Percentiles rank a stretch among this genome's conserved stretches.
These are phyloP conservation scores for Cephalotes varians DNA, from an alignment of 2,888 invertebrate species.

Conservation along the genomic window DNA sequence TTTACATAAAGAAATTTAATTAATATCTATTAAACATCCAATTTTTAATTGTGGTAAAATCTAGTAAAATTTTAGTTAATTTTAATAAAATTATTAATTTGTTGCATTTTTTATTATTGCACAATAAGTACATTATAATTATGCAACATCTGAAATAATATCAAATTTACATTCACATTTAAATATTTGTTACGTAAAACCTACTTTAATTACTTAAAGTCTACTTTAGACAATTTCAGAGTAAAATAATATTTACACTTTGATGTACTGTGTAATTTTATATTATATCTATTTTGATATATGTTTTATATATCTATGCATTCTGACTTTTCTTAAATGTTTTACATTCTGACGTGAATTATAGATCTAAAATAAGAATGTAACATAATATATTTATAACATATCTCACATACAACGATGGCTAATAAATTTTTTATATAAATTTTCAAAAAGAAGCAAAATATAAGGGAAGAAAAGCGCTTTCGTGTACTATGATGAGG, in stretches of 20 bases:
- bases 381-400: neutral
- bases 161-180: neutral
- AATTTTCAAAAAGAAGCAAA: slow-evolving; percentile 16
- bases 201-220: neutral
- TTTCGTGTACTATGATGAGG: neutral
- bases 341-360: neutral
- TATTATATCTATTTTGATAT: neutral
- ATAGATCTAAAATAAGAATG: neutral
- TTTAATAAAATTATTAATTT: neutral
- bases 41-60: neutral
- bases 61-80: neutral
- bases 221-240: neutral
- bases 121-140: neutral
- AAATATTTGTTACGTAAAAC: neutral
- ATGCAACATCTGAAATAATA: neutral
- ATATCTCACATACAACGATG: neutral
- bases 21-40: neutral
- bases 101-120: neutral
- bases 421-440: slow-evolving; percentile 13
- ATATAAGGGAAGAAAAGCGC: neutral
- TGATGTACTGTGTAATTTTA: neutral
- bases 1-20: slow-evolving; percentile 1
- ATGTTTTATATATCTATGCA: neutral
- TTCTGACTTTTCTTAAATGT: neutral
- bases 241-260: neutral